Percentiles rank a stretch among this genome's conserved stretches.
Conservation (phyloP, 2,113 vertebrate genomes). For the human (Homo sapiens) region DNA sequence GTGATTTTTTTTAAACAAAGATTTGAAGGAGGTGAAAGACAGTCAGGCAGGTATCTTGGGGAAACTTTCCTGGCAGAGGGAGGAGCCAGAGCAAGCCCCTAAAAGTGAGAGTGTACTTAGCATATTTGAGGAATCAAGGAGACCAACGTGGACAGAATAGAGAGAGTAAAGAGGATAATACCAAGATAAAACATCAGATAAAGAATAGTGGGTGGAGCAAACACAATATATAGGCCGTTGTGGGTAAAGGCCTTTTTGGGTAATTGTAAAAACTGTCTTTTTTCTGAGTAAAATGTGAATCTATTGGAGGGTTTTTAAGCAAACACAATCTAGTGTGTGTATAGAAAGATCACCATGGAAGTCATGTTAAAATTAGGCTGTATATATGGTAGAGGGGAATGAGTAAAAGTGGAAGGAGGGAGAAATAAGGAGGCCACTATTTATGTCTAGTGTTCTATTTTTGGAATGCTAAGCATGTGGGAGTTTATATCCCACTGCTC, state of each 20-base stretch:
- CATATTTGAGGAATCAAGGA: background rate
- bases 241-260: background rate
- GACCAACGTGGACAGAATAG: background rate
- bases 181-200: background rate
- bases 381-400: background rate
- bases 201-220: background rate
- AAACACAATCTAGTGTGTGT: background rate
- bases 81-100: background rate
- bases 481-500: no score
- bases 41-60: background rate
- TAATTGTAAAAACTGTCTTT: constrained; percentile 4
- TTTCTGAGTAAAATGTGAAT: background rate
- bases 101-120: background rate
- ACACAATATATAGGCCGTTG: background rate
- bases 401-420: background rate
- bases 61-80: background rate
- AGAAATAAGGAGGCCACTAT: background rate
- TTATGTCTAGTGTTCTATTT: no score
- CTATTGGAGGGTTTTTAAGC: background rate
- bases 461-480: no score
- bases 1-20: background rate
- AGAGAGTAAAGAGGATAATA: background rate
- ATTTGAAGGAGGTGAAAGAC: background rate
- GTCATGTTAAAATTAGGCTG: background rate
- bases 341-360: background rate